These are phyloP conservation scores for Bombyx mori DNA, from an alignment of 1,140 invertebrate genomes.

Conservation along the genomic window ASM3026992v2 NC_085109.1:1597001-1597500, in stretches of 20 bases:
- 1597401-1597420: no score
- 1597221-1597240: conserved; percentile 43
- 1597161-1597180: conserved; percentile 35
- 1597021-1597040: conserved; percentile 70
- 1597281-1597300: not conserved
- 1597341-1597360: no score
- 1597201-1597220: conserved; percentile 19
- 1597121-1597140: conserved; percentile 52
- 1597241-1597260: conserved; percentile 17
- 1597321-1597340: no score
- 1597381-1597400: no score
- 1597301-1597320: no score
- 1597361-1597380: no score
- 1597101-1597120: conserved; percentile 18
- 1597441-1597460: no score
- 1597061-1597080: conserved; percentile 56
- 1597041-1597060: conserved; percentile 46
- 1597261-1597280: not conserved
- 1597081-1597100: conserved; percentile 54
- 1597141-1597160: conserved; percentile 39
- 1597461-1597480: no score
- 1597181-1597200: conserved; percentile 33
- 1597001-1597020: conserved; percentile 67
- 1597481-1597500: no score
- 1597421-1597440: no score